Base-by-base conservation (phyloP, 1,140 invertebrate genomes). In the Vanessa tameamea region DNA sequence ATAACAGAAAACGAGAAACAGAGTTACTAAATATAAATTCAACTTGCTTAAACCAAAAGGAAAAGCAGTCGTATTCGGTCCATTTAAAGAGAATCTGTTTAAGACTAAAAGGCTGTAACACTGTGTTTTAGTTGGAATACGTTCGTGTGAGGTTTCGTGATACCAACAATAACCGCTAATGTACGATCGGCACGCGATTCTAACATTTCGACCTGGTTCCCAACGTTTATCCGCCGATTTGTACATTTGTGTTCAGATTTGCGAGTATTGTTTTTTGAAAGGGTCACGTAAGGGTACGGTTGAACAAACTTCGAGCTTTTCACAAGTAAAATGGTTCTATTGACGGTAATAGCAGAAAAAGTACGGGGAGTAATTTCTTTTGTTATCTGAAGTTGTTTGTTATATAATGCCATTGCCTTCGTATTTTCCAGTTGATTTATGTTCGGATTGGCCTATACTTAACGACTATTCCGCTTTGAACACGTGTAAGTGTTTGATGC, bases 201-300 rank as follows among this genome's bases (percentile, higher is more conserved):
- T 12, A 70, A 50, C 69, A 70, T 70, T 63, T 63, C 69, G 26
- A 63, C 57, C 57, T 63, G 47, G 47, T 59, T 63, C 2, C 23
- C 55, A 51, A 48, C 65, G 23, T 37, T 55, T 53, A 68, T 68
- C 31, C 48, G 14, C 43, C 51, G 69, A 26, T 63, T 70, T 47
- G 69, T 48, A 13, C 47, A 61, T 70, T 69, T 69, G 43, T 63
- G 57, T 63, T 48, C 47, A 61, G 59, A 63, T 63, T 70, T 63
- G 23, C 57, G 47, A 16, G 16, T 48, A 63, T 70, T 70, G 69
- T 70, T 68, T 68, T 68, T 57, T 68, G 65, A 55, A 68, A 68
- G 23, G 65, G 65, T 68, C 65, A 68, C 31, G 65, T 16, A 0
- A 68, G n/a, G 23, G 47, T 37, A 48, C 47, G 64, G 48, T 51